Base-by-base conservation (phyloP, 2,888 invertebrate species). In the Drosophila monieri region DNA sequence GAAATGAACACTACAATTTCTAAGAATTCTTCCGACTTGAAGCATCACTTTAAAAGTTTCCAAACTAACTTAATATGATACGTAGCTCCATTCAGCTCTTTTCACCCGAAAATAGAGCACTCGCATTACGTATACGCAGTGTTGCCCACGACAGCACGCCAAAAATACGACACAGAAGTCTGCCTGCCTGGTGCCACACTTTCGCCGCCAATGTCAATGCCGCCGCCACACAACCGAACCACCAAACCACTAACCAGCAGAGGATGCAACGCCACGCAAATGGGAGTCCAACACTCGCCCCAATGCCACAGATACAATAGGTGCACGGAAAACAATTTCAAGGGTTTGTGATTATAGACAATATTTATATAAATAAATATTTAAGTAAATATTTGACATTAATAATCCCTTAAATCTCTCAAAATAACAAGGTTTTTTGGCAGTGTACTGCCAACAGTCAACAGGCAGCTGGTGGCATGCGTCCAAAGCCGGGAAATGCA, bases 151-250 rank as follows among this genome's bases (percentile, higher is more conserved):
- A 71, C 56, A 46, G 46, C 54, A 56, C 60, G 64, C 80, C 80
- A 78, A 80, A 85, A 87, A 85, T 80, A 77, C 53, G 57, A 64
- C 58, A 49, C 55, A 30, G 15, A 52, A 30, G 64, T 65, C 44
- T 65, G 60, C 56, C 56, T 72, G 85, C 67, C 85, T 78, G 74
- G 61, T 85, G 85, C 86, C 88, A 84, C 83, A 88, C 67, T 88
- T 79, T 80, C 77, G 68, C 56, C 75, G 58, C 57, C 83, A 84
- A 84, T 84, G 83, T 88, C 83, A 84, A 83, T 88, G 83, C 85
- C 88, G 75, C 80, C 15, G 69, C 32, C 41, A 46, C 30, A 53
- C 52, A 53, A 62, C 57, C n/a, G 21, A 57, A 4, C 43, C 44
- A 35, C 9, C 21, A 43, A 43, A 12, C 46, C 59, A 9, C 35